Conservation (phyloP, 2,888 invertebrate genomes). For the Volucella inflata region DNA sequence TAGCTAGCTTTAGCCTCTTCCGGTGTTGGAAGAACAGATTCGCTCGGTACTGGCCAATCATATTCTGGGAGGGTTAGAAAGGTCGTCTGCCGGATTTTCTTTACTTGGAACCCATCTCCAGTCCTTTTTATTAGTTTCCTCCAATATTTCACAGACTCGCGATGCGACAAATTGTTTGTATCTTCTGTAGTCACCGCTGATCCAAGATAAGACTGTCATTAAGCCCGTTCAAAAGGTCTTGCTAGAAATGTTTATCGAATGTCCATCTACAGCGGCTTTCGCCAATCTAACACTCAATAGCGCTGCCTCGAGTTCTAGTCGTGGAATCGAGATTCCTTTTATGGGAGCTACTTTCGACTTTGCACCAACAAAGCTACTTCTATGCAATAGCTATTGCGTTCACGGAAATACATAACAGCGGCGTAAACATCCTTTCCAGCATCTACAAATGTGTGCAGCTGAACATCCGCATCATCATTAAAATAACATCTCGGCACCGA, state of each 20-base stretch:
- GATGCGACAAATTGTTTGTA: conserved; percentile 40
- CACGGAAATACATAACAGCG: conserved; percentile 16
- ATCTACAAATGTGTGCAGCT: conserved; percentile 25
- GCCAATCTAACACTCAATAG: conserved; percentile 13
- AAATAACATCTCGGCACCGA: not conserved
- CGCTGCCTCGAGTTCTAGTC: conserved; percentile 8
- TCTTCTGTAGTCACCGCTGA: conserved; percentile 24
- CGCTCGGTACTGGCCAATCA: too few relatives aligned
- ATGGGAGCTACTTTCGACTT: conserved; percentile 2
- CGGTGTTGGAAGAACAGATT: too few relatives aligned
- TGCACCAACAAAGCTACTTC: not conserved
- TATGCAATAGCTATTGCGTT: not conserved
- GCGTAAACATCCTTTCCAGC: conserved; percentile 20
- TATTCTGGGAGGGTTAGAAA: too few relatives aligned
- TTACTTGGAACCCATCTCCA: conserved; percentile 36
- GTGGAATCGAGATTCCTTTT: not conserved
- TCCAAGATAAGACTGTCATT: conserved; percentile 38
- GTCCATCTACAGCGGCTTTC: not conserved
- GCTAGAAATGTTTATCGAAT: not conserved
- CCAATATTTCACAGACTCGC: conserved; percentile 32
- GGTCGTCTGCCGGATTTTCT: conserved; percentile 27
- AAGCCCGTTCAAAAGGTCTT: conserved; percentile 33
- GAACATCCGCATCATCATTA: not conserved
- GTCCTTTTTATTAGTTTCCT: conserved; percentile 4
- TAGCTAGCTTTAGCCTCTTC: too few relatives aligned